Evolutionary conservation across 2,797 vertebrate species (phyloP), one percentile per base, ranked within the genome.

Genomic region (Sebastes trivittatus): DNA sequence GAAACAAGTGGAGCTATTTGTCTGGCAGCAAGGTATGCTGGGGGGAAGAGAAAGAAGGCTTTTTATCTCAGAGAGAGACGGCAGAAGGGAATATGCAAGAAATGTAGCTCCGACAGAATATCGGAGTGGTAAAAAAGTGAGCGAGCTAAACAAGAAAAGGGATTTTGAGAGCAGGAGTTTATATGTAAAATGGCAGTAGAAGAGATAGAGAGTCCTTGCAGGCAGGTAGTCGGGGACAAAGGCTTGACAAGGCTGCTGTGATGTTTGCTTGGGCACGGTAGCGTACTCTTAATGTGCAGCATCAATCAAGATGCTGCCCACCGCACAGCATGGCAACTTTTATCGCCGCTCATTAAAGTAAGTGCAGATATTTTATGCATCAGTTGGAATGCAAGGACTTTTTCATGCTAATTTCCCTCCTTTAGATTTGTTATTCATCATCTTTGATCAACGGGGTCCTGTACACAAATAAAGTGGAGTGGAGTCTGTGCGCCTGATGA

Each of bases 351-450:
- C 89, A 94, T 95, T 95, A 95, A 88, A 94, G 88, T 89, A 94
- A 95, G 92, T 93, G 91, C 89, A 89, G 85, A 91, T 92, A 94
- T 93, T 92, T 94, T 93, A 92, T 93, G 92, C 90, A 86, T 91
- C 84, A 65, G 83, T 90, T 91, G 81, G 85, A 94, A 94, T 83
- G 92, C 88, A 75, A 90, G 85, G 87, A 92, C 85, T 84, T 90
- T 93, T 93, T 94, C 84, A 90, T 91, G 94, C 89, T 93, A 93
- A 94, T 94, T 93, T 84, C 70, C 80, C 86, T 88, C 75, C 77
- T 84, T 90, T 89, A 66, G 82, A 88, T 85, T 90, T 46, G 87
- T 92, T 90, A 91, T 94, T 93, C 88, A 92, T 94, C 87, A 91
- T 93, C 84, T 93, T 89, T 92, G 85, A 89, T 89, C 87, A 86